Conservation (phyloP, 2,113 vertebrate genomes). For the Nematolebias whitei region DNA sequence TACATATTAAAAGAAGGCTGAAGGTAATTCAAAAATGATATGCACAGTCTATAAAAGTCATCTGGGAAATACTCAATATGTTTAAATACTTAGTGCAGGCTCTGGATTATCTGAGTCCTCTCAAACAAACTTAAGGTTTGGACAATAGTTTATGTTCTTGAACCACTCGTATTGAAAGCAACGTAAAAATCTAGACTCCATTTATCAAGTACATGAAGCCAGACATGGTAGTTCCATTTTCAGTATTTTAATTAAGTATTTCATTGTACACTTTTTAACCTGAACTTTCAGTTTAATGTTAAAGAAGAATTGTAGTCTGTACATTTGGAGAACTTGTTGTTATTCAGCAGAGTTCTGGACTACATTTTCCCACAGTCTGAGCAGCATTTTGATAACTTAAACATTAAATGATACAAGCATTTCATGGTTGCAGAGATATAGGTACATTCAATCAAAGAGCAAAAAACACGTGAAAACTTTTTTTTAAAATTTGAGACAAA, state of each 20-base stretch:
- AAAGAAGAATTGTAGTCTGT: not conserved
- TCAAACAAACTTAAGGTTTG: conserved; percentile 8
- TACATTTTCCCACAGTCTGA: conserved; percentile 21
- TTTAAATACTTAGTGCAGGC: not conserved
- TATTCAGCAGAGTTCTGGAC: conserved; percentile 28
- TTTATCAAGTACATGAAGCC: conserved; percentile 21
- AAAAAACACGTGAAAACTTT: not conserved
- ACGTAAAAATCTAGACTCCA: conserved; percentile 11
- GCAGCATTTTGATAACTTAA: conserved; percentile 26
- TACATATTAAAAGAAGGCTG: no score
- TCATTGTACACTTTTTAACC: no score
- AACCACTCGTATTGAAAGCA: not conserved
- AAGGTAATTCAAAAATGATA: not conserved
- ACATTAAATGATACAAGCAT: not conserved
- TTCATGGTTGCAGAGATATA: not conserved
- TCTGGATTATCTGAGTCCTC: not conserved
- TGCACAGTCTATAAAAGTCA: no score
- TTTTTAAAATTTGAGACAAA: no score
- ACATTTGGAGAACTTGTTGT: conserved; percentile 4
- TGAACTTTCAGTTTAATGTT: not conserved
- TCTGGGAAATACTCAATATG: not conserved
- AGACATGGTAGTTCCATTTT: not conserved
- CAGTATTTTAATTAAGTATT: no score
- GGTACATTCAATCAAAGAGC: not conserved
- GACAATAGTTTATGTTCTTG: conserved; percentile 1